Evolutionary conservation across 2,888 invertebrate genomes (phyloP).

Genomic region (Melikaiella ostensackeni): DNA sequence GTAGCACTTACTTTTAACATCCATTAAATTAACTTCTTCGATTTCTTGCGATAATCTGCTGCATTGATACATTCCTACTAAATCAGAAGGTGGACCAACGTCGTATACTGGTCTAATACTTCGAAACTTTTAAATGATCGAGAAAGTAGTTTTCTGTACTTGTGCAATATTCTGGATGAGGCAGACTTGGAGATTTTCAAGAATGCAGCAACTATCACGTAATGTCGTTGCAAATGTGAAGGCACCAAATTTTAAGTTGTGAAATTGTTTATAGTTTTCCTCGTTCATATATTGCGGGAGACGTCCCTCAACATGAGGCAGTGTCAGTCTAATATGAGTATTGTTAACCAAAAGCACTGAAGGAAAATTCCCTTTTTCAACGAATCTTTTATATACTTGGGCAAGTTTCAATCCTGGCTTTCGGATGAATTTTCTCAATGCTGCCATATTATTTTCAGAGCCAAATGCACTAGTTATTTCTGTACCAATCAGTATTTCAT

Average conservation of each 20-base stretch:
- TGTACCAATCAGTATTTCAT: neutral
- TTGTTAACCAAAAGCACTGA: no score
- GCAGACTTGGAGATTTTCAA: no score
- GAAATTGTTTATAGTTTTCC: slow-evolving; percentile 20
- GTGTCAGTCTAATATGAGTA: neutral
- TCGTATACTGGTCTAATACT: neutral
- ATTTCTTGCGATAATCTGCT: neutral
- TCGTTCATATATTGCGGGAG: neutral
- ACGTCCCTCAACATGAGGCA: slow-evolving; percentile 2
- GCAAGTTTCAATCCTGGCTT: slow-evolving; percentile 19
- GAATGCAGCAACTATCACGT: no score
- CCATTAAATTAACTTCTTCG: neutral
- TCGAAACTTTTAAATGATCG: neutral
- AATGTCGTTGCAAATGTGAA: no score
- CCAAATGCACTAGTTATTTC: slow-evolving; percentile 2
- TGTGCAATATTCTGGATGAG: neutral
- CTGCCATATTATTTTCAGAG: slow-evolving; percentile 1
- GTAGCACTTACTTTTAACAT: slow-evolving; percentile 11
- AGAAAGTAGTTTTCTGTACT: neutral
- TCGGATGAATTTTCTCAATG: neutral
- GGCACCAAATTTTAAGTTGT: no score
- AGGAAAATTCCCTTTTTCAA: neutral
- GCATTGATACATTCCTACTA: neutral
- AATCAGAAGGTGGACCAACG: neutral
- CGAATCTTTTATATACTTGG: slow-evolving; percentile 13